These are phyloP conservation scores for Sarcophaga caerulescens DNA, from an alignment of 2,888 invertebrate genomes.

Conservation along the genomic window DNA sequence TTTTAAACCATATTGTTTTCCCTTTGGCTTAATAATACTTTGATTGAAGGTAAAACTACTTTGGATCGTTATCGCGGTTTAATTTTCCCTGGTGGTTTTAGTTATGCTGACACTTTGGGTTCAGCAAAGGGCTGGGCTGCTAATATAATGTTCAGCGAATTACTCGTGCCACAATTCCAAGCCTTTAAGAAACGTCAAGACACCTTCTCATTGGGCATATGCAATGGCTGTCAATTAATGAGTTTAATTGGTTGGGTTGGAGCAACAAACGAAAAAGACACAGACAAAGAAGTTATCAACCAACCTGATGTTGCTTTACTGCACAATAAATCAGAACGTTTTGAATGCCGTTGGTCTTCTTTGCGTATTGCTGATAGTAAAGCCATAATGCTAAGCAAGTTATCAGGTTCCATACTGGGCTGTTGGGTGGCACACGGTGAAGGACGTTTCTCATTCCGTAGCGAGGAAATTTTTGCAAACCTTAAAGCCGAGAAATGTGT, in stretches of 20 bases:
- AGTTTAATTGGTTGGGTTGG: conserved; percentile 95
- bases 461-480: conserved; percentile 81
- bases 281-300: conserved; percentile 69
- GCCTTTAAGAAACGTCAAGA: conserved; percentile 88
- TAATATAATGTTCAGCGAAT: conserved; percentile 90
- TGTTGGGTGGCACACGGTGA: conserved; percentile 99
- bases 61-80: conserved; percentile 93
- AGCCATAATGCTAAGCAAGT: conserved; percentile 93
- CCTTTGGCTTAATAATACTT: background rate
- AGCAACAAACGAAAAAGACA: conserved; percentile 81
- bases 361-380: conserved; percentile 86
- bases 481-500: conserved; percentile 85
- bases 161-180: conserved; percentile 88
- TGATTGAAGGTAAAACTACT: conserved; percentile 83
- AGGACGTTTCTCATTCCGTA: conserved; percentile 88
- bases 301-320: conserved; percentile 87
- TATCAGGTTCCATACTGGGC: conserved; percentile 94
- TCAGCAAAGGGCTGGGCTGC: conserved; percentile 99
- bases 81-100: conserved; percentile 98
- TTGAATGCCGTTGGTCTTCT: conserved; percentile 89
- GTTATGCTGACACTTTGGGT: conserved; percentile 97
- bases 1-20: background rate
- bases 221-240: conserved; percentile 99
- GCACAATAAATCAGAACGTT: conserved; percentile 94
- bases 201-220: conserved; percentile 98